Base-by-base conservation (phyloP, 1,140 invertebrate species). In the Hylyphantes graminicola region DNA sequence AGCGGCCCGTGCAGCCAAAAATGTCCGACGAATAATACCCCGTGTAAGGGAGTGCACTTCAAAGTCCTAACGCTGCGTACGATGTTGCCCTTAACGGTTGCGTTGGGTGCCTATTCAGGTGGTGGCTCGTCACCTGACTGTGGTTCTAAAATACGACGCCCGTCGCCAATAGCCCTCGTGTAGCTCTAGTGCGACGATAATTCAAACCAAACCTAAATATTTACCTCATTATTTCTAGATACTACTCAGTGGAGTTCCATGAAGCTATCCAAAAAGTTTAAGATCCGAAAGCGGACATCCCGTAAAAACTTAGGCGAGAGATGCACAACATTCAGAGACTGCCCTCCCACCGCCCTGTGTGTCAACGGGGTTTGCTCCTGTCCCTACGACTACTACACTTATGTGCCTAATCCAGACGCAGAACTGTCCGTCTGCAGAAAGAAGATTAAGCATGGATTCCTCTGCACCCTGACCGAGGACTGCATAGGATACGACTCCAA, bases 351-450 rank as follows among this genome's bases (percentile, higher is more conserved):
- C 21, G 73, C 82, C 8, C 35, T 84, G 19, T 84, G 82, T 12
- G 61, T 84, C 53, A 70, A 50, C 19, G 82, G 82, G 35, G 17
- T 84, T 12, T 84, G 82, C 63, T 84, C 82, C 57, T 84, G 82
- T 63, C 73, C 73, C n/a, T 84, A 84, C 70, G 82, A 84, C 35
- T 72, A 84, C 55, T 84, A 84, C 53, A 77, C 21, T 19, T 77
- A 84, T 59, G 64, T 70, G 35, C 74, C 74, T 59, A 70, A 54
- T 5, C 53, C 54, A 5, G 50, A 76, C 15, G 73, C 82, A 17
- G 74, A 77, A 68, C 7, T 55, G 5, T 19, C 82, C 51, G 72
- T 77, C n/a, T 84, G 82, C 13, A 35, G 82, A 9, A 84, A 84
- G 13, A 84, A 84, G 59, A 19, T 77, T 5, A 84, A 76, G 54